phyloP scores from a whole-genome alignment of 2,797 vertebrate genomes.

The Brachymystax lenok region DNA sequence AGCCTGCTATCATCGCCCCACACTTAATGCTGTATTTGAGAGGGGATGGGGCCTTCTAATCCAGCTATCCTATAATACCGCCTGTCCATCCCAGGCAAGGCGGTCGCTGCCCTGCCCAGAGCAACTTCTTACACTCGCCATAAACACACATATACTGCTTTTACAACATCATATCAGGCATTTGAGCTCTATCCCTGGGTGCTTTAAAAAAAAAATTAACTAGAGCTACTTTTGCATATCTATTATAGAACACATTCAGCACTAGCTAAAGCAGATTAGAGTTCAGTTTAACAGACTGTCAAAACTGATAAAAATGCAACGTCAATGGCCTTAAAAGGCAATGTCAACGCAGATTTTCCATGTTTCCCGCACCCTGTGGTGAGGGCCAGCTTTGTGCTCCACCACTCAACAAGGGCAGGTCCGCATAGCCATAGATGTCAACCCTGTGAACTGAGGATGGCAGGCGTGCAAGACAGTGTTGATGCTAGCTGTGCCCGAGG shows the following conservation, averaged over 20 bases:
- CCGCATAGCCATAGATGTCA: slow-evolving; percentile 10
- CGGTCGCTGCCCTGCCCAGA: slow-evolving; percentile 49
- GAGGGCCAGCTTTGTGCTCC: slow-evolving; percentile 28
- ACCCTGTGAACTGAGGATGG: slow-evolving; percentile 16
- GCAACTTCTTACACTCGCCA: slow-evolving; percentile 47
- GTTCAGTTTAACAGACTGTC: slow-evolving; percentile 38
- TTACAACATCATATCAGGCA: slow-evolving; percentile 44
- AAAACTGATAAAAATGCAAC: slow-evolving; percentile 19
- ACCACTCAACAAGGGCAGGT: slow-evolving; percentile 43
- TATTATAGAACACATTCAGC: slow-evolving; percentile 32
- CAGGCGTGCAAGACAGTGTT: no score
- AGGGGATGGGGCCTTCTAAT: slow-evolving; percentile 71
- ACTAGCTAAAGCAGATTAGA: slow-evolving; percentile 40
- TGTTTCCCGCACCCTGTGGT: slow-evolving; percentile 15
- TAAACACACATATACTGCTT: slow-evolving; percentile 41
- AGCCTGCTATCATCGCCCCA: slow-evolving; percentile 66
- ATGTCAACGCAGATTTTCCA: slow-evolving; percentile 32
- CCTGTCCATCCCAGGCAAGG: slow-evolving; percentile 59
- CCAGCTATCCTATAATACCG: slow-evolving; percentile 70
- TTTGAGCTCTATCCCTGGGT: slow-evolving; percentile 43
- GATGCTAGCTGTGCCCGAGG: no score
- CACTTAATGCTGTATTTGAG: slow-evolving; percentile 68
- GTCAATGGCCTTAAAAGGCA: slow-evolving; percentile 12
- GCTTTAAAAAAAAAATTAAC: neutral
- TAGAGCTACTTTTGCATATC: slow-evolving; percentile 29